Evolutionary conservation across 2,113 vertebrate genomes (phyloP), one percentile per base, ranked within the genome.

Genomic region (Microcebus jonahi): DNA sequence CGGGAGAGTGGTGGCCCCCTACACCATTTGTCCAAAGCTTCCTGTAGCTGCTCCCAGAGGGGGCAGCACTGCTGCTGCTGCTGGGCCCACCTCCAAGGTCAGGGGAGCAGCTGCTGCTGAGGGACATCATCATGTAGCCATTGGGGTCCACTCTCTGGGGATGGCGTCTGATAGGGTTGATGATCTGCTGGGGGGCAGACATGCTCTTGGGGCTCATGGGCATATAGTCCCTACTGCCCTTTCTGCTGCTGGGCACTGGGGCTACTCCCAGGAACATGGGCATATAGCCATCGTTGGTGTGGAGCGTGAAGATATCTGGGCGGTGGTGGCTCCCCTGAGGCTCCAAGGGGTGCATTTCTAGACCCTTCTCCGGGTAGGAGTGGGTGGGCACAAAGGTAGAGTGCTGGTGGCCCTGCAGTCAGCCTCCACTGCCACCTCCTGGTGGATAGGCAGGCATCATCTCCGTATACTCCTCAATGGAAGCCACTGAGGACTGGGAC

Each of bases 101-200:
- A 0, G 99, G 99, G 0, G 99, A 99, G 95, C 99, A 99, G 97
- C 99, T 99, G 84, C 99, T 98, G 0, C 99, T 99, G 4, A 99
- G 99, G 53, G 99, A 99, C 99, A 99, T 99, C 99, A 99, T 99
- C 99, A 99, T 99, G 96, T 99, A 99, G 89, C 99, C 99, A 3
- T 99, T 99, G 79, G 99, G 99, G 97, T 99, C 99, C 70, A 99
- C 98, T 1, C 96, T 97, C 90, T 98, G 96, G 34, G 98, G 97
- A 80, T 99, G 98, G 88, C 99, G 98, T 36, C 99, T 97, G 80
- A 98, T 98, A 21, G 99, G 98, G 94, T 99, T 99, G 97, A 99
- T 98, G 91, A 99, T 99, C 98, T 99, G 99, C 97, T 99, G 99
- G 0, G 99, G 99, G 7, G 99, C 99, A 0, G 99, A 99, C 73